Evolutionary conservation across 1,140 invertebrate species (phyloP), one percentile per base, ranked within the genome.

Genomic region (Bombus huntii): DNA sequence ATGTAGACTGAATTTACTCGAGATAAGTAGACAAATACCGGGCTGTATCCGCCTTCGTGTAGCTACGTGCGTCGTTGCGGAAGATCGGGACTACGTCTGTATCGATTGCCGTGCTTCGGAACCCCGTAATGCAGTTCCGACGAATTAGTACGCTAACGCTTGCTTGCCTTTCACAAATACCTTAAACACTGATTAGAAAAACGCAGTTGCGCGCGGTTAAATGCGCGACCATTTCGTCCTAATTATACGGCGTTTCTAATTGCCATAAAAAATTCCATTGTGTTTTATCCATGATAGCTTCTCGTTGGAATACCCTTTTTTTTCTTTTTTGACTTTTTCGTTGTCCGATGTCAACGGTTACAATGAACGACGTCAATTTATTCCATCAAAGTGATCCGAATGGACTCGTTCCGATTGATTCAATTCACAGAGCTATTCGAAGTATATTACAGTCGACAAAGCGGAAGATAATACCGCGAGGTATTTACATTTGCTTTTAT

Each of bases 21-120:
- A 89, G 89, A 90, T 90, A 90, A 90, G 89, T 88, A 87, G 87
- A 90, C 89, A 90, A 90, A 90, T 90, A 90, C 88, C 73, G 44
- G 39, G 44, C 34, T 81, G 75, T 86, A 83, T 86, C 74, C 79
- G 81, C 59, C 76, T 82, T 68, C 88, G 72, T 81, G 88, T 88
- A 88, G 82, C 59, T 90, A 89, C 77, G 83, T 82, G 85, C 77
- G 66, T 78, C 85, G 53, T 66, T 65, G 66, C 75, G 83, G 79
- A 81, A 85, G 84, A 75, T 81, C 59, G 79, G 59, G 84, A 85
- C 70, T 81, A 70, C 84, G 9, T 81, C 59, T 62, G 75, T 81
- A 85, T 85, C 84, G 84, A 85, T 85, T 85, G 71, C 79, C 70
- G 25, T 68, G 84, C n/a, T 76, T 91, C 87, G 74, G 75, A 87